phyloP scores from a whole-genome alignment of 2,888 invertebrate genomes.

The Drosophila limbata region DNA sequence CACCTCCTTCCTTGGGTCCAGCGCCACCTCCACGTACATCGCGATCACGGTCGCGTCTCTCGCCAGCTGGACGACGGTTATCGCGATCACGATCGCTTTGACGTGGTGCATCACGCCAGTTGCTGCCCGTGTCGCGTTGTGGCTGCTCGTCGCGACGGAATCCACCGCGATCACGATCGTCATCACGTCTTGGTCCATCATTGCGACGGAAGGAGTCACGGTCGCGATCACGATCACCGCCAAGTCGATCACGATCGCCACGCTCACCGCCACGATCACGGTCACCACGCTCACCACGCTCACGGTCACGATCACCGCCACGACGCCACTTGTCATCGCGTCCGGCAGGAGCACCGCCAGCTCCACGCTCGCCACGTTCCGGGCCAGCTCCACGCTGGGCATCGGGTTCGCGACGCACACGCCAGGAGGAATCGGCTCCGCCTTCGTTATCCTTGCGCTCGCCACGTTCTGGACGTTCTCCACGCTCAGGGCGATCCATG shows the following conservation, averaged over 20 bases:
- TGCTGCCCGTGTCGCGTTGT: slow-evolving; percentile 72
- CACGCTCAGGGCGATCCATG: slow-evolving; percentile 18
- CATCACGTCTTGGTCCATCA: slow-evolving; percentile 62
- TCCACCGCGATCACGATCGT: slow-evolving; percentile 62
- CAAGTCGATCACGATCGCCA: slow-evolving; percentile 56
- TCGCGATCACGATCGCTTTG: slow-evolving; percentile 81
- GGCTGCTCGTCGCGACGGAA: slow-evolving; percentile 76
- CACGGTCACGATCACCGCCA: slow-evolving; percentile 52
- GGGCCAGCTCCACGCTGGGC: slow-evolving; percentile 53
- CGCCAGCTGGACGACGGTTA: slow-evolving; percentile 71
- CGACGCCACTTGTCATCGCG: slow-evolving; percentile 61
- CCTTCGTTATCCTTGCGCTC: slow-evolving; percentile 67
- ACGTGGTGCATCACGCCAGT: slow-evolving; percentile 83
- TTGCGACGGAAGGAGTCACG: slow-evolving; percentile 71
- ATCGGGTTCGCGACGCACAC: slow-evolving; percentile 79
- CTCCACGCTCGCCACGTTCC: slow-evolving; percentile 46
- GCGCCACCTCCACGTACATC: slow-evolving; percentile 71
- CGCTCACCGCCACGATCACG: slow-evolving; percentile 64
- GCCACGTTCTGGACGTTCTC: slow-evolving; percentile 16
- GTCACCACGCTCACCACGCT: slow-evolving; percentile 56
- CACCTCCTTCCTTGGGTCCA: slow-evolving; percentile 59
- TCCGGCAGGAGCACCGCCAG: slow-evolving; percentile 47
- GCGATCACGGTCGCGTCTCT: slow-evolving; percentile 67
- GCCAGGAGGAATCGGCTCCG: slow-evolving; percentile 77
- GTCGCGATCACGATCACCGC: slow-evolving; percentile 62